phyloP scores from a whole-genome alignment of 2,797 vertebrate species.

The Pelobates cultripes region DNA sequence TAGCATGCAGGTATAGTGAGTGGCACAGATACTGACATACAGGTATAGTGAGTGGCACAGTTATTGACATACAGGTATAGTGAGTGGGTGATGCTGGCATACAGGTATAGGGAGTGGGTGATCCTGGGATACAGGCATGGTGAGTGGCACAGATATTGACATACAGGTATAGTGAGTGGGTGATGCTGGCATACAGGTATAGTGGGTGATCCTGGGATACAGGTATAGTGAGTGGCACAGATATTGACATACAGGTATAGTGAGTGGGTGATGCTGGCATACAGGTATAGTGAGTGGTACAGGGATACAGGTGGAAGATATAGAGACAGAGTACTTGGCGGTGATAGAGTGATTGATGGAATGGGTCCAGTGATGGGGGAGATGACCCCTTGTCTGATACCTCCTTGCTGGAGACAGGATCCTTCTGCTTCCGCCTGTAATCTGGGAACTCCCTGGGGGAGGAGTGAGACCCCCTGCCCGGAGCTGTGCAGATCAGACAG shows the following conservation, averaged over 20 bases:
- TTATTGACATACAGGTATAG: too few relatives aligned
- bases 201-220: too few relatives aligned
- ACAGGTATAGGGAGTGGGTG: too few relatives aligned
- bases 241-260: too few relatives aligned
- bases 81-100: too few relatives aligned
- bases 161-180: background rate
- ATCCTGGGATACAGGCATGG: too few relatives aligned
- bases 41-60: too few relatives aligned
- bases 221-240: too few relatives aligned
- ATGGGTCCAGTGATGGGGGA: constrained; percentile 29
- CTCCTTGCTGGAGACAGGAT: constrained; percentile 52
- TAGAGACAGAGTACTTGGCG: background rate
- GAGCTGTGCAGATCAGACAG: constrained; percentile 43
- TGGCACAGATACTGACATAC: background rate
- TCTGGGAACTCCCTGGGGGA: constrained; percentile 51
- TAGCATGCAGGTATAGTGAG: background rate
- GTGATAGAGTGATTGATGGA: background rate
- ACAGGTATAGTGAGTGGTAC: background rate
- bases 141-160: too few relatives aligned
- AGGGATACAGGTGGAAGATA: background rate
- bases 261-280: background rate
- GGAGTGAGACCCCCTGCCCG: constrained; percentile 52
- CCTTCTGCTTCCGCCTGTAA: constrained; percentile 46
- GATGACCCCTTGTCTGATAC: constrained; percentile 49
- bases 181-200: too few relatives aligned